Evolutionary conservation across 2,888 invertebrate species (phyloP), one percentile per base, ranked within the genome.

Genomic region (Vesta saturnalis): DNA sequence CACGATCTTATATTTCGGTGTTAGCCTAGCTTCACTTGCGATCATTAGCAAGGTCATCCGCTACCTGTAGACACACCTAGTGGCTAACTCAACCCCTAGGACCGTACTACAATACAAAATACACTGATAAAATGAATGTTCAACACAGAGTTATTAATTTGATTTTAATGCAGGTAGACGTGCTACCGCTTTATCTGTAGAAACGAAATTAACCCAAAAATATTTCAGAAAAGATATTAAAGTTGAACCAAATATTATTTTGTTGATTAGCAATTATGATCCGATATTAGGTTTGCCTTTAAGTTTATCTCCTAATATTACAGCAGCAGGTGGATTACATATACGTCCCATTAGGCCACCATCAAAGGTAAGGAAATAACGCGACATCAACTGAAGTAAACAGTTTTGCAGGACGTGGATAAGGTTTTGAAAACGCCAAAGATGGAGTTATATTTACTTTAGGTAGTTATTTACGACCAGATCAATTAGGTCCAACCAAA

Each of bases 401-500:
- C n/a, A n/a, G n/a, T n/a, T 19, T 58, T 3, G 49, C 79, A 78
- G 80, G 81, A 58, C 65, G 83, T 6, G 70, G 78, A 70, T 69
- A 73, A 39, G 80, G 81, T 57, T 61, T 83, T 39, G 78, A 80
- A 56, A 76, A 75, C 16, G 77, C 83, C 1, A 74, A 78, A 43
- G 66, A 83, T 39, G 84, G 84, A 0, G 79, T 84, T 16, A 75
- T 80, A 62, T 83, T 85, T 70, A 80, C 81, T 22, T 70, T 84
- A 18, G 85, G 85, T 0, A 80, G 82, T 1, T 81, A 82, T 60
- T 64, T 82, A 0, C 75, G 77, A 57, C 78, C 79, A 6, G 74
- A 76, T 8, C 67, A 76, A 3, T 73, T 84, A 60, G 73, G 77
- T 10, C 68, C 72, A 23, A 67, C 76, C 52, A 74, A 66, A 5